Base-by-base conservation (phyloP, 2,888 invertebrate species). In the Amiota communis region DNA sequence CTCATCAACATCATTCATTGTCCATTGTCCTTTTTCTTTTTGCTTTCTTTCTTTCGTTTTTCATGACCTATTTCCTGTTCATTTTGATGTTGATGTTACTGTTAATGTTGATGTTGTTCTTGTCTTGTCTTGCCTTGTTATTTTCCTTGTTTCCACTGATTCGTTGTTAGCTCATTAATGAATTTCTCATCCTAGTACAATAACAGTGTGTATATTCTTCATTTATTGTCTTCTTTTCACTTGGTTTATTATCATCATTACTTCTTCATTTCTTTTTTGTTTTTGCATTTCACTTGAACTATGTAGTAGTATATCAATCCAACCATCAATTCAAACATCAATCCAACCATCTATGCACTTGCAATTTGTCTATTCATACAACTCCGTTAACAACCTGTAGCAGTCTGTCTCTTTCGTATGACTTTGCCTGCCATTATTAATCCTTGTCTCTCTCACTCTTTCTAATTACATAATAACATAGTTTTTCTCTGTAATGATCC, bases 21-120 rank as follows among this genome's bases (percentile, higher is more conserved):
- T 78, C 76, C 76, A 73, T 74, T 73, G 70, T 69, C 73, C 13
- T 36, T 51, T 51, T 59, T 64, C 17, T 63, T 67, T 59, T 23
- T 49, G 10, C 23, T 51, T 12, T 49, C 9, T 49, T 17, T 49
- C 59, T 17, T 65, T 46, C 56, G 15, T 10, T 8, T 59, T 12
- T 65, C 11, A 8, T 17, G 48, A 17, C 48, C 8, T 65, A 17
- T 17, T 48, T 65, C 15, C 20, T 65, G 65, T 36, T 48, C 23
- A 63, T 63, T 23, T 63, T 36, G 13, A n/a, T 63, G 46, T 36
- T 59, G n/a, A 23, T 36, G 13, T 23, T 63, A 17, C 10, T 48
- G 47, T 65, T 48, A 17, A 48, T 48, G 48, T 15, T 12, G 46
- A 17, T 47, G 17, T 15, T 47, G 47, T 47, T 48, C 15, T 48